Evolutionary conservation across 2,888 invertebrate genomes (phyloP).

Genomic region (Ophioninae sp.): DNA sequence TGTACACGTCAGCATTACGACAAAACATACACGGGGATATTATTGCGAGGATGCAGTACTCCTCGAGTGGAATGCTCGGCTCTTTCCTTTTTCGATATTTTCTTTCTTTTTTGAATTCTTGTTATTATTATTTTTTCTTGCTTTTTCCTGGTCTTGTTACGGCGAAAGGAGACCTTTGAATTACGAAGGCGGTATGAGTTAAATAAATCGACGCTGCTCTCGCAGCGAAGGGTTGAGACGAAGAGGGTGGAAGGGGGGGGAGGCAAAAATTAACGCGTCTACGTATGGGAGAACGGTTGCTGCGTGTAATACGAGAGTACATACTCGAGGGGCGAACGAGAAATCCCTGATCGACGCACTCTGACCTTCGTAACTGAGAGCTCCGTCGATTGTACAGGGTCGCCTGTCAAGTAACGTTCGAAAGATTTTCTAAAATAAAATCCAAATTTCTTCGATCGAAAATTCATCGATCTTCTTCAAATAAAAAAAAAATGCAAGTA

Average conservation of each 20-base stretch:
- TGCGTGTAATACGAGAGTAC: slow-evolving; percentile 37
- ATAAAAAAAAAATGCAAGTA: no score
- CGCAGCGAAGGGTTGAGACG: background rate
- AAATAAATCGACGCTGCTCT: slow-evolving; percentile 35
- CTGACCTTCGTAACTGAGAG: slow-evolving; percentile 22
- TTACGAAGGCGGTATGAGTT: slow-evolving; percentile 5
- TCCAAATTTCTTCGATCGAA: no score
- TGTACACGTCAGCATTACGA: slow-evolving; percentile 51
- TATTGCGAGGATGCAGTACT: background rate
- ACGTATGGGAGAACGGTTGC: slow-evolving; percentile 3
- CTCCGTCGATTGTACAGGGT: no score
- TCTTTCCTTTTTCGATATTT: background rate
- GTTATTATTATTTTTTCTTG: no score
- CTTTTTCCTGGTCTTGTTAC: no score
- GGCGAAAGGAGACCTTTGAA: slow-evolving; percentile 16
- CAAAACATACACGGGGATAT: slow-evolving; percentile 40
- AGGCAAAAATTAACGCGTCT: slow-evolving; percentile 33
- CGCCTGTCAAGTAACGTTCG: no score
- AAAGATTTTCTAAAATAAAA: no score
- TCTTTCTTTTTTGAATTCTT: background rate
- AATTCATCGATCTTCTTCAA: no score
- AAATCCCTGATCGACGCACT: slow-evolving; percentile 30
- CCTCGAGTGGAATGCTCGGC: slow-evolving; percentile 8
- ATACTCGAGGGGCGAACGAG: slow-evolving; percentile 25
- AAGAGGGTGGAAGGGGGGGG: background rate